These are phyloP conservation scores for Rhinopomastus cyanomelas DNA, from an alignment of 2,113 vertebrate species.

Conservation along the genomic window DNA sequence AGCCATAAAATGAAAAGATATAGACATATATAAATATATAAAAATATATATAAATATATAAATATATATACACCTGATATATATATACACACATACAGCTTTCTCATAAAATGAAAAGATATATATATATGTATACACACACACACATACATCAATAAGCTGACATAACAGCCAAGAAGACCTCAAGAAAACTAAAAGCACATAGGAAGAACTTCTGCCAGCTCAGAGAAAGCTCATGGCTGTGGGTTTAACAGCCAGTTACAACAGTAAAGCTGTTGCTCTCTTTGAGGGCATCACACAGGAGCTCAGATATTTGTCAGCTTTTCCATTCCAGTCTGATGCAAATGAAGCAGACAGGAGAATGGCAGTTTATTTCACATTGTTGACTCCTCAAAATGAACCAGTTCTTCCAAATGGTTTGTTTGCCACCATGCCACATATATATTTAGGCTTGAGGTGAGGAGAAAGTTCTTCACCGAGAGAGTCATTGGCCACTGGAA, in stretches of 20 bases:
- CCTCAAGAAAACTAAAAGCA: background rate
- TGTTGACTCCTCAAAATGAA: background rate
- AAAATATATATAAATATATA: too few species aligned
- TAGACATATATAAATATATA: too few species aligned
- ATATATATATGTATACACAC: background rate
- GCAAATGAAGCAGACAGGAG: slow-evolving; percentile 7
- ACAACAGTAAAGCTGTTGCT: background rate
- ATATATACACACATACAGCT: too few species aligned
- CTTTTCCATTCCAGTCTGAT: slow-evolving; percentile 11
- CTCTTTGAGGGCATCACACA: background rate
- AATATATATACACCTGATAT: too few species aligned
- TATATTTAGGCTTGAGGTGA: too few species aligned
- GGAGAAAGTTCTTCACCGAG: too few species aligned
- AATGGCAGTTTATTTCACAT: slow-evolving; percentile 15
- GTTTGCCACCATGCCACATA: background rate
- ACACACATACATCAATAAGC: background rate
- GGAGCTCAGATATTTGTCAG: background rate
- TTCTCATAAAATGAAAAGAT: background rate
- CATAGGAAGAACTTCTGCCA: background rate
- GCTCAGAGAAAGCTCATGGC: background rate
- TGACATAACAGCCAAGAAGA: background rate
- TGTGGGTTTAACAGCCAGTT: background rate
- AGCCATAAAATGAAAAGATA: background rate
- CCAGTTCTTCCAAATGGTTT: background rate
- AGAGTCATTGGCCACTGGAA: too few species aligned